These are phyloP conservation scores for Drosophila bifasciata DNA, from an alignment of 1,140 invertebrate species.

Conservation along the genomic window DNA sequence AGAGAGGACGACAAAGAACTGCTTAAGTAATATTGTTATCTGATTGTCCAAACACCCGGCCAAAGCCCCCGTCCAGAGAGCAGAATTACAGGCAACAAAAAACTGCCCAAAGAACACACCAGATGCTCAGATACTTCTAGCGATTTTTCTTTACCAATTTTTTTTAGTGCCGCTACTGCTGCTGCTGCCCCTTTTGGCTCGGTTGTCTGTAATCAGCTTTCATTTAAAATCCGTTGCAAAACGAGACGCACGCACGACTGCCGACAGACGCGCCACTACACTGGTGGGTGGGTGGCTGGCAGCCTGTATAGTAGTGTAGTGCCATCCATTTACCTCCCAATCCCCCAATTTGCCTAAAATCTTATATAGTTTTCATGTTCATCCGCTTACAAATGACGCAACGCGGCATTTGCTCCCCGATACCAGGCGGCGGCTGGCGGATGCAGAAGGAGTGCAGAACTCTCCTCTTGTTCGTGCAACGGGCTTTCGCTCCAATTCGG, in stretches of 20 bases:
- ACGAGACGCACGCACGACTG: not conserved
- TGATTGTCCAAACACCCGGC: constrained; percentile 9
- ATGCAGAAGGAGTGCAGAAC: not conserved
- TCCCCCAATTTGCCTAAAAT: constrained; percentile 28
- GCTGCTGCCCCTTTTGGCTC: constrained; percentile 7
- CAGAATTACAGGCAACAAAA: too few species aligned
- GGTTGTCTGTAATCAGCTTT: constrained; percentile 57
- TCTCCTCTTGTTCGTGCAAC: not conserved
- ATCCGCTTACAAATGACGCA: constrained; percentile 52
- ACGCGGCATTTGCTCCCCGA: constrained; percentile 22
- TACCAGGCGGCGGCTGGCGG: not conserved
- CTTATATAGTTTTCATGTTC: constrained; percentile 61
- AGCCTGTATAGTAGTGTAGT: too few species aligned
- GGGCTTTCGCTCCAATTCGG: constrained; percentile 30
- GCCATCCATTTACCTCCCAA: not conserved
- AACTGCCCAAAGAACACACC: not conserved
- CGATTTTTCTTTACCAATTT: not conserved
- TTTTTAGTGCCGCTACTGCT: too few species aligned
- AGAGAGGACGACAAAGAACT: constrained; percentile 11
- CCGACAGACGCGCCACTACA: not conserved
- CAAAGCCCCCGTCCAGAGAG: not conserved
- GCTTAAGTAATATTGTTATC: constrained; percentile 22
- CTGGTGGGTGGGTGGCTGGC: not conserved
- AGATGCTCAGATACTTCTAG: too few species aligned
- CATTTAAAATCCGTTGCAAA: constrained; percentile 28